These are phyloP conservation scores for Anas platyrhynchos DNA, from an alignment of 2,113 vertebrate species.

Conservation along the genomic window DNA sequence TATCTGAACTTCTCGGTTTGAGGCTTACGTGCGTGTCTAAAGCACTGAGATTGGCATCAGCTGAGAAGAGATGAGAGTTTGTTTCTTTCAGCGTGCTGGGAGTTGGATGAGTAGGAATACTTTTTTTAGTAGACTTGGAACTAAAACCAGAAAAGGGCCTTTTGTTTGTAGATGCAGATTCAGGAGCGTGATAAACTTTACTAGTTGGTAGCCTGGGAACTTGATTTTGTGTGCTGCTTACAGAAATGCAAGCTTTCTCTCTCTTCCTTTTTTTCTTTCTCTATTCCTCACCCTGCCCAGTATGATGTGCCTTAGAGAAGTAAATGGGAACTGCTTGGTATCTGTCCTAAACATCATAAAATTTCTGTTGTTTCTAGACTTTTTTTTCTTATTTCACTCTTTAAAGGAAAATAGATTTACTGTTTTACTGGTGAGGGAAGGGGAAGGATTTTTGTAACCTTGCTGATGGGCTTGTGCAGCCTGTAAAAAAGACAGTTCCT, in stretches of 20 bases:
- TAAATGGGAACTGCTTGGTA: neutral
- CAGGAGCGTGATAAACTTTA: slow-evolving; percentile 60
- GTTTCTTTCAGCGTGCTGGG: slow-evolving; percentile 36
- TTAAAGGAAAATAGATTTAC: neutral
- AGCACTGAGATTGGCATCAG: neutral
- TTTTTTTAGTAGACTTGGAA: neutral
- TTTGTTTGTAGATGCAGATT: slow-evolving; percentile 59
- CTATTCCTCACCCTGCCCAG: neutral
- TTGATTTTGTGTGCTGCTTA: slow-evolving; percentile 40
- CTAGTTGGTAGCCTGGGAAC: slow-evolving; percentile 61
- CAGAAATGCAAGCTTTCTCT: neutral
- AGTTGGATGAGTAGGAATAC: neutral
- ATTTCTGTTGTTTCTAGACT: neutral
- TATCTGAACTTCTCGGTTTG: neutral
- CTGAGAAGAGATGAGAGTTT: slow-evolving; percentile 35
- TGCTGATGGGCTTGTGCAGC: neutral
- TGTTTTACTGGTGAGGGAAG: neutral
- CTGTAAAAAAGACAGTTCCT: neutral
- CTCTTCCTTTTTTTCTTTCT: neutral
- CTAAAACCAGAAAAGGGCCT: slow-evolving; percentile 33
- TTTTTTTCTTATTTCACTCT: neutral
- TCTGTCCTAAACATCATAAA: neutral
- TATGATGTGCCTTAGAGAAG: neutral
- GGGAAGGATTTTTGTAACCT: neutral
- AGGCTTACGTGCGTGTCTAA: neutral